A percentile compares a stretch with the other conserved stretches of the same genome.
These are phyloP conservation scores for Trichoplusia ni DNA, from an alignment of 1,140 invertebrate species.

Conservation along the genomic window DNA sequence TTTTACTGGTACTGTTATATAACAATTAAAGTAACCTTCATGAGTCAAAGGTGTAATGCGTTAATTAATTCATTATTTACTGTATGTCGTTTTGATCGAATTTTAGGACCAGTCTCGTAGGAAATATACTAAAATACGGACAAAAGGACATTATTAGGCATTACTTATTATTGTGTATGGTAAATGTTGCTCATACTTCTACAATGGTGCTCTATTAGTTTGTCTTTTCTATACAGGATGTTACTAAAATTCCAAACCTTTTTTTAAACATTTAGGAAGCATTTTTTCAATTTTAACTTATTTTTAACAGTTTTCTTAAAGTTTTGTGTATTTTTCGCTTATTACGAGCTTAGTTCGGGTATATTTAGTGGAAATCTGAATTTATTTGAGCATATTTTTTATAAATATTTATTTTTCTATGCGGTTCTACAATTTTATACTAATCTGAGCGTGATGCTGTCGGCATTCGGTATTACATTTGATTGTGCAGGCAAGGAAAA, in stretches of 20 bases:
- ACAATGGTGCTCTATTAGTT: conserved; percentile 43
- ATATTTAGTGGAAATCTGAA: background rate
- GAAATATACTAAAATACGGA: too few relatives aligned
- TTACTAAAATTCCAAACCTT: background rate
- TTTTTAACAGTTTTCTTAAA: background rate
- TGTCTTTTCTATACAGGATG: conserved; percentile 28
- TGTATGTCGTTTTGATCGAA: too few relatives aligned
- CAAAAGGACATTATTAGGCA: background rate
- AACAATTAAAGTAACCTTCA: too few relatives aligned
- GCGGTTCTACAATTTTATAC: conserved; percentile 20
- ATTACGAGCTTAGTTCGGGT: background rate
- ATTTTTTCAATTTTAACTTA: too few relatives aligned
- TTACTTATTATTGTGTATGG: conserved; percentile 14
- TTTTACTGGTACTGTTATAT: too few relatives aligned
- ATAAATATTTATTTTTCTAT: conserved; percentile 32
- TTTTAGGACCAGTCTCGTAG: too few relatives aligned
- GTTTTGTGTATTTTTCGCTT: background rate
- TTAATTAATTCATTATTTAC: too few relatives aligned
- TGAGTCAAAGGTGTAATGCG: too few relatives aligned
- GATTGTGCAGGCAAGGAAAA: conserved; percentile 7
- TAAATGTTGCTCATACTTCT: conserved; percentile 40
- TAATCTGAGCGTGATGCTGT: background rate
- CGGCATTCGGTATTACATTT: background rate
- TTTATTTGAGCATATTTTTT: conserved; percentile 29
- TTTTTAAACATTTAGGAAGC: too few relatives aligned